Evolutionary conservation across 2,888 invertebrate species (phyloP).

Genomic region (Scaeva pyrastri): DNA sequence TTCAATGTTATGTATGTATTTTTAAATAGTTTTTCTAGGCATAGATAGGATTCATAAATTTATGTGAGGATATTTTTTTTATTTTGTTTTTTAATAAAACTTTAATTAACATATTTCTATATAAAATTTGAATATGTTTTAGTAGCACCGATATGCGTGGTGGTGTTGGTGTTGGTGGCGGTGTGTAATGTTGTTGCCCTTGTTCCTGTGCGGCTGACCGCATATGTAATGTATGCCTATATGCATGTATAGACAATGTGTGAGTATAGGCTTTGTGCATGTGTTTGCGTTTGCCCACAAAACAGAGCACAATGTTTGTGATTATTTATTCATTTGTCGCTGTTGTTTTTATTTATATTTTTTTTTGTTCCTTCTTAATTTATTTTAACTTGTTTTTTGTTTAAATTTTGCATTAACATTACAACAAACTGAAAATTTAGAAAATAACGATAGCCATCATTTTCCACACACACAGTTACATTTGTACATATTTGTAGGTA

Average conservation of each 20-base stretch:
- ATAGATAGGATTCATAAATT: conserved; percentile 58
- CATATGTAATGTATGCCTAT: too few relatives aligned
- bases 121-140: conserved; percentile 22
- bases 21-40: conserved; percentile 33
- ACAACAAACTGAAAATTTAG: conserved; percentile 48
- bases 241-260: not conserved
- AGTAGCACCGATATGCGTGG: not conserved
- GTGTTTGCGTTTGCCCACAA: conserved; percentile 40
- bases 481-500: too few relatives aligned
- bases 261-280: not conserved
- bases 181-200: not conserved
- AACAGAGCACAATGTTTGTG: conserved; percentile 65
- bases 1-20: conserved; percentile 18
- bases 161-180: not conserved
- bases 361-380: conserved; percentile 8
- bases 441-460: conserved; percentile 40
- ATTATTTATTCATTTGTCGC: conserved; percentile 76
- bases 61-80: conserved; percentile 25
- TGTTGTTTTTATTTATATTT: conserved; percentile 25
- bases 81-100: conserved; percentile 31
- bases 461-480: not conserved
- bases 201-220: conserved; percentile 50
- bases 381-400: conserved; percentile 15
- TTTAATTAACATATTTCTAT: conserved; percentile 73
- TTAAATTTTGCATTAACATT: conserved; percentile 7